Conservation (phyloP, 2,888 invertebrate genomes). For the Cephus pulcher region DNA sequence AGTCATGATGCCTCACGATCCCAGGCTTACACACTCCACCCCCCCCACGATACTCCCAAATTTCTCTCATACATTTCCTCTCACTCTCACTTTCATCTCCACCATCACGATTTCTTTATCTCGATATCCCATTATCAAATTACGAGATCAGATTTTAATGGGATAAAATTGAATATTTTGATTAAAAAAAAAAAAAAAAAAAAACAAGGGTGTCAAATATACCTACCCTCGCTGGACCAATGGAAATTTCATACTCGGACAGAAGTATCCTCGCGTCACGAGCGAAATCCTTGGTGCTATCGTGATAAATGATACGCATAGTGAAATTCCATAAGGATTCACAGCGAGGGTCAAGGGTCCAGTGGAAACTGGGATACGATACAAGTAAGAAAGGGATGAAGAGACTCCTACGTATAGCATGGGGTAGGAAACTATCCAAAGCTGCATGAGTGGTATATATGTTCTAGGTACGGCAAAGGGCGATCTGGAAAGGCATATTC, state of each 20-base stretch:
- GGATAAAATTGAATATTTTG: neutral
- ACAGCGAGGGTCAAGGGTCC: neutral
- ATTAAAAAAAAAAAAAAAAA: neutral
- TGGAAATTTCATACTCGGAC: neutral
- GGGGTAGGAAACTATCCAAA: constrained; percentile 11
- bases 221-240: neutral
- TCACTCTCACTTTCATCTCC: constrained; percentile 21
- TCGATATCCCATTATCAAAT: neutral
- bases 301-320: constrained; percentile 59
- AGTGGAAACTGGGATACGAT: neutral
- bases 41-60: neutral
- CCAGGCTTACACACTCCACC: constrained; percentile 30
- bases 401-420: neutral
- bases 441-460: constrained; percentile 3
- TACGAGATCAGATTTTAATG: neutral
- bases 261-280: neutral
- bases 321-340: neutral
- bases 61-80: neutral
- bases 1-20: constrained; percentile 38
- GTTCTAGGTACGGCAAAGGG: constrained; percentile 13
- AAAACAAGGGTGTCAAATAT: neutral
- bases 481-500: constrained; percentile 45
- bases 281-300: constrained; percentile 24
- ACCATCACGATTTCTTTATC: neutral
- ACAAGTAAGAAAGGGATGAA: neutral